Evolutionary conservation across 2,113 vertebrate genomes (phyloP).

Genomic region (Speoplatyrhinus poulsoni): DNA sequence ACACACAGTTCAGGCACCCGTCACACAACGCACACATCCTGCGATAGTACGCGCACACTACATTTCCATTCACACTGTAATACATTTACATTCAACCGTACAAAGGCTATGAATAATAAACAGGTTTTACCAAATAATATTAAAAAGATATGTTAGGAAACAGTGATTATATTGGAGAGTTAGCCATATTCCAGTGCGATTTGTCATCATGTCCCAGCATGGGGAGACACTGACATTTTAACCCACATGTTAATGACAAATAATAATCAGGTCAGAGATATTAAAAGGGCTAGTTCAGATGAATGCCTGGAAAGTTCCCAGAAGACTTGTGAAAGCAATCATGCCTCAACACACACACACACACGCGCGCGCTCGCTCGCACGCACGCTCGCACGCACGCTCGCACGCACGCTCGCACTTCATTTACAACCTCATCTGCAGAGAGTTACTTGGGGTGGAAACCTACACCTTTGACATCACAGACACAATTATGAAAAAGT

Average conservation of each 20-base stretch:
- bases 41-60: not conserved
- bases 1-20: not conserved
- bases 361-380: not conserved
- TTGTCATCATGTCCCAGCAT: not conserved
- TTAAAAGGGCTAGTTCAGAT: not conserved
- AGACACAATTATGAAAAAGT: not conserved
- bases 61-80: constrained; percentile 12
- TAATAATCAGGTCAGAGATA: not conserved
- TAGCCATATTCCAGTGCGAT: constrained; percentile 43
- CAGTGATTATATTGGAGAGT: constrained; percentile 38
- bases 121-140: constrained; percentile 32
- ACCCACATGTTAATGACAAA: not conserved
- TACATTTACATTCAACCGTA: constrained; percentile 39
- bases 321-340: not conserved
- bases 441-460: constrained; percentile 2
- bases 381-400: not conserved
- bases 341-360: not conserved
- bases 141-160: constrained; percentile 39
- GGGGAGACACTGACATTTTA: not conserved
- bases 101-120: constrained; percentile 50
- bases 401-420: not conserved
- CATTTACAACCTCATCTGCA: not conserved
- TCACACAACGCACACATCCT: not conserved
- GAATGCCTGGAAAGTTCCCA: not conserved
- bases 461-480: not conserved